Conservation (phyloP, 2,797 vertebrate genomes). For the Phoxinus dragarum region DNA sequence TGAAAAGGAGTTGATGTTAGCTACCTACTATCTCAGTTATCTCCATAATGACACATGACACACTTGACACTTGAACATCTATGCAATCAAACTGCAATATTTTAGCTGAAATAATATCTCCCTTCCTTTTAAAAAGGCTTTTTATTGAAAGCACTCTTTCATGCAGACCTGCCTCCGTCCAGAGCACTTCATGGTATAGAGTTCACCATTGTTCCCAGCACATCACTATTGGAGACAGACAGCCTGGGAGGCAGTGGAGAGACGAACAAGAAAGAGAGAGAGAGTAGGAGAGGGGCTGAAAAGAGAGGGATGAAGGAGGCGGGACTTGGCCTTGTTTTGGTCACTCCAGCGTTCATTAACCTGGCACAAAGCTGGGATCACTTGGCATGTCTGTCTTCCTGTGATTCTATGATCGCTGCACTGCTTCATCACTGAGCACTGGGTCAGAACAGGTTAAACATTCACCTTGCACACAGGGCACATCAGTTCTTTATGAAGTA, state of each 20-base stretch:
- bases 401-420: conserved; percentile 45
- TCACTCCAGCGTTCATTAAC: conserved; percentile 60
- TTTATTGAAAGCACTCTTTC: conserved; percentile 58
- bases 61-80: conserved; percentile 9
- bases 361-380: conserved; percentile 57
- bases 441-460: conserved; percentile 34
- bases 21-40: conserved; percentile 7
- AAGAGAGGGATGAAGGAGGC: conserved; percentile 46
- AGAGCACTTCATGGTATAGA: conserved; percentile 63
- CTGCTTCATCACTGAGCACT: conserved; percentile 25
- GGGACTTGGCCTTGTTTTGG: conserved; percentile 57
- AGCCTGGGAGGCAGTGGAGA: conserved; percentile 56
- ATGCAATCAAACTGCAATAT: conserved; percentile 1
- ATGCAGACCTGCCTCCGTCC: conserved; percentile 53
- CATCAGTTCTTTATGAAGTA: neutral
- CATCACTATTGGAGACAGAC: conserved; percentile 62
- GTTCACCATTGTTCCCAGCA: conserved; percentile 64
- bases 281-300: conserved; percentile 29
- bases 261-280: conserved; percentile 48
- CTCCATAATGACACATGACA: conserved; percentile 1
- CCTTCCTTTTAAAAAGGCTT: conserved; percentile 25
- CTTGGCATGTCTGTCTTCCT: conserved; percentile 55
- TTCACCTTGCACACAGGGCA: neutral
- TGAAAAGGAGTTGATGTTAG: conserved; percentile 11
- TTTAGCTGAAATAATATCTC: neutral